Evolutionary conservation across 2,113 vertebrate genomes (phyloP).

Genomic region (Vulpes ferrilata): DNA sequence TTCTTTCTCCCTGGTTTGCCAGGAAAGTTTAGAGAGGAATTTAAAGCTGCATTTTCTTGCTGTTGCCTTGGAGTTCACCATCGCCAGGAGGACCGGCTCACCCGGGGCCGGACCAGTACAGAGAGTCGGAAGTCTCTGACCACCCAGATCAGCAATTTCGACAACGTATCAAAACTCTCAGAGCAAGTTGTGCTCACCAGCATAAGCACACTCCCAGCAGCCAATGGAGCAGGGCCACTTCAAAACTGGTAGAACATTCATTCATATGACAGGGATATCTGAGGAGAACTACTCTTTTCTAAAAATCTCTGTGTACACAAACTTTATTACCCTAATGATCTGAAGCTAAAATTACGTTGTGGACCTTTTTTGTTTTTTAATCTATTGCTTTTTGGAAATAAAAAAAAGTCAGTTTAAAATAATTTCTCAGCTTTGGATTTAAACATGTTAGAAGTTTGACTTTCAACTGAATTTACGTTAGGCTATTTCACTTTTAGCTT

Average conservation of each 20-base stretch:
- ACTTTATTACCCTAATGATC: conserved; percentile 58
- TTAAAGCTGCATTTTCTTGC: conserved; percentile 97
- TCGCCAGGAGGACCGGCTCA: conserved; percentile 85
- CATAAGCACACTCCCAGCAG: conserved; percentile 85
- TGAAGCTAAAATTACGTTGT: conserved; percentile 57
- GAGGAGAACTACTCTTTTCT: conserved; percentile 59
- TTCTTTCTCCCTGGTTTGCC: conserved; percentile 74
- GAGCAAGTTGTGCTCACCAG: conserved; percentile 92
- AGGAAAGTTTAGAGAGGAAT: conserved; percentile 98
- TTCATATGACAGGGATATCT: background rate
- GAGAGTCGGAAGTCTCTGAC: conserved; percentile 97
- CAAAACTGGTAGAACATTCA: conserved; percentile 78
- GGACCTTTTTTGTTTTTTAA: background rate
- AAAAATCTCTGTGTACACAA: conserved; percentile 67
- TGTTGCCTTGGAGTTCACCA: conserved; percentile 87
- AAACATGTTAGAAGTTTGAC: conserved; percentile 37
- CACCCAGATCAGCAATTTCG: conserved; percentile 94
- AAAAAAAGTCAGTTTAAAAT: conserved; percentile 61
- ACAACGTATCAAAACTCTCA: conserved; percentile 93
- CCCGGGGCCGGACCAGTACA: conserved; percentile 89
- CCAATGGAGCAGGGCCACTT: conserved; percentile 80
- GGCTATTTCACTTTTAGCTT: conserved; percentile 53
- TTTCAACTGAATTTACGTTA: conserved; percentile 46
- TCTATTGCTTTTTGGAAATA: conserved; percentile 64
- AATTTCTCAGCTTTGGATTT: conserved; percentile 59